Evolutionary conservation across 2,888 invertebrate species (phyloP).

Genomic region (Lycaena phlaeas): DNA sequence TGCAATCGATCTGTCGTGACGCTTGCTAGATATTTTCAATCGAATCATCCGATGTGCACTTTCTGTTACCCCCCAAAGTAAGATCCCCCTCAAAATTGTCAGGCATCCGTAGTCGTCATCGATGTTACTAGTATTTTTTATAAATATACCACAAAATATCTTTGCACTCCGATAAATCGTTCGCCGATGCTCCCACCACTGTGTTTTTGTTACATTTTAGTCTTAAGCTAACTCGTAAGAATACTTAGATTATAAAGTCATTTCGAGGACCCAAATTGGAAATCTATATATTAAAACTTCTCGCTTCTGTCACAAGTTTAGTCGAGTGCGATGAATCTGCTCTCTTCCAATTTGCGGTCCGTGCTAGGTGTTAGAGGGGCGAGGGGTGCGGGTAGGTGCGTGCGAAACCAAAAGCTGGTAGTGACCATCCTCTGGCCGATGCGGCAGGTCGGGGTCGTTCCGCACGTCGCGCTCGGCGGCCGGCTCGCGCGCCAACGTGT

Average conservation of each 20-base stretch:
- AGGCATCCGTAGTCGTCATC: constrained; percentile 17
- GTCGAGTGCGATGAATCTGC: background rate
- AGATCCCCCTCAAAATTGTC: constrained; percentile 13
- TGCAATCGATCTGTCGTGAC: constrained; percentile 26
- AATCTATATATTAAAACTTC: background rate
- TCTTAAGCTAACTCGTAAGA: constrained; percentile 6
- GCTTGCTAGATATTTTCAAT: constrained; percentile 22
- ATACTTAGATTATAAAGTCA: background rate
- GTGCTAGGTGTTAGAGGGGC: constrained; percentile 9
- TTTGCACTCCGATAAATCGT: constrained; percentile 16
- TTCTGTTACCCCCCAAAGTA: constrained; percentile 17
- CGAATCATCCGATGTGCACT: constrained; percentile 18
- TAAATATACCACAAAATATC: constrained; percentile 13
- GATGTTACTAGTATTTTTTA: constrained; percentile 20
- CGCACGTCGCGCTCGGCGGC: constrained; percentile 85
- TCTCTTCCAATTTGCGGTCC: constrained; percentile 3
- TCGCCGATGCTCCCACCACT: constrained; percentile 8
- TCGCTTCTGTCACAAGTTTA: too few species aligned
- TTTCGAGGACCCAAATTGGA: constrained; percentile 3
- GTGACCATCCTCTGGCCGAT: constrained; percentile 71
- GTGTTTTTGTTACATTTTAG: constrained; percentile 10
- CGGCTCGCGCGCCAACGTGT: constrained; percentile 90
- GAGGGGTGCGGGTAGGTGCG: constrained; percentile 10
- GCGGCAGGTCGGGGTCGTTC: constrained; percentile 94
- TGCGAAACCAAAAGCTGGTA: constrained; percentile 46